Evolutionary conservation across 2,113 vertebrate genomes (phyloP).

Genomic region (Ptychochromis oligacanthus): DNA sequence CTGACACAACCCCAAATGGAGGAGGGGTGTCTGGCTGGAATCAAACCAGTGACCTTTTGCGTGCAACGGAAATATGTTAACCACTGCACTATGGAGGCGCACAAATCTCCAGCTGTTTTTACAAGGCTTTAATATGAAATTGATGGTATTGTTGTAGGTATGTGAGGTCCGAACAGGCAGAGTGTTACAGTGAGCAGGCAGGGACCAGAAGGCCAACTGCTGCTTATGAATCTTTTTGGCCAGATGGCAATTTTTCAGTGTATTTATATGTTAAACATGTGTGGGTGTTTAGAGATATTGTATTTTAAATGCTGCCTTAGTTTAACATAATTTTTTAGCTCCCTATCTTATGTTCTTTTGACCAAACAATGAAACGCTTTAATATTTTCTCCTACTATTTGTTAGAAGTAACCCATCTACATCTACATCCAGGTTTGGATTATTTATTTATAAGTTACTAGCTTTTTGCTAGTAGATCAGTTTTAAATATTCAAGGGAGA

Average conservation of each 20-base stretch:
- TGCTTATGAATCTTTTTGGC: not conserved
- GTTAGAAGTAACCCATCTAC: not conserved
- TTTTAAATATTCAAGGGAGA: not conserved
- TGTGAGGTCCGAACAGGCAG: not conserved
- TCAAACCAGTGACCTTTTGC: too few relatives aligned
- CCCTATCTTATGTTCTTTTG: not conserved
- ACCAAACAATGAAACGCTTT: not conserved
- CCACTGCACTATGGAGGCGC: too few relatives aligned
- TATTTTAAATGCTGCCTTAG: slow-evolving; percentile 11
- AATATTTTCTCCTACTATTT: not conserved
- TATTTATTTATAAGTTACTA: not conserved
- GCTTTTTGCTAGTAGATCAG: not conserved
- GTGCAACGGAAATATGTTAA: too few relatives aligned
- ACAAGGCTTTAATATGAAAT: not conserved
- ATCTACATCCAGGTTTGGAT: not conserved
- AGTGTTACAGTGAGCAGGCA: not conserved
- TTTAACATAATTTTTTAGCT: not conserved
- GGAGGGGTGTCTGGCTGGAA: too few relatives aligned
- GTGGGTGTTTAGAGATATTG: slow-evolving; percentile 19
- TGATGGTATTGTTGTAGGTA: not conserved
- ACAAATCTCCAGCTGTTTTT: not conserved
- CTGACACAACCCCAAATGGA: too few relatives aligned
- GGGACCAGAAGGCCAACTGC: not conserved
- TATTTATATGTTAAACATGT: slow-evolving; percentile 12
- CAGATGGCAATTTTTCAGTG: not conserved